Percentiles rank a stretch among this genome's conserved stretches.
Evolutionary conservation across 2,113 vertebrate genomes (phyloP).

Genomic region (Toxotes chatareus): DNA sequence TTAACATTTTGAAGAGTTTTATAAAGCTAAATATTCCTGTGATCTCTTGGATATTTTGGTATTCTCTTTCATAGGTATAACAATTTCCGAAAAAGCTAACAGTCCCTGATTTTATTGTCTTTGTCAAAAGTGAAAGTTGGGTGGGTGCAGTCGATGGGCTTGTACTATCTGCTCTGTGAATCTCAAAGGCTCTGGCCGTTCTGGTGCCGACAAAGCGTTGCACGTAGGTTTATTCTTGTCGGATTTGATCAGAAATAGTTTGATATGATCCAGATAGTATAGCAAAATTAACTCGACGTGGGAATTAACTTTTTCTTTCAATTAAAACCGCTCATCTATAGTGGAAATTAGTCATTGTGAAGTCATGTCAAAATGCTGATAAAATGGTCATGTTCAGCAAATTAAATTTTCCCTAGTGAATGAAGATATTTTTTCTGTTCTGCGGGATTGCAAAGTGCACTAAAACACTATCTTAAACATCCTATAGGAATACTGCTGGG

Average conservation of each 20-base stretch:
- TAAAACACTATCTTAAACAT: background rate
- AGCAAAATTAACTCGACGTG: background rate
- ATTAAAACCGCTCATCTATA: background rate
- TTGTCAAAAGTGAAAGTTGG: constrained; percentile 31
- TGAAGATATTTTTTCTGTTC: background rate
- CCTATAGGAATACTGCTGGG: background rate
- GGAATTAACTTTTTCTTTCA: background rate
- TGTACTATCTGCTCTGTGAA: constrained; percentile 46
- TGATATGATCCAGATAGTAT: background rate
- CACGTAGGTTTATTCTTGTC: background rate
- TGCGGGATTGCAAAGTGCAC: constrained; percentile 8
- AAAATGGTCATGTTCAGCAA: constrained; percentile 14
- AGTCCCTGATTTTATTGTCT: constrained; percentile 5
- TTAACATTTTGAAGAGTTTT: background rate
- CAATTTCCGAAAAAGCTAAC: background rate
- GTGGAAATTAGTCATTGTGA: background rate
- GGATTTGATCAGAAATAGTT: background rate
- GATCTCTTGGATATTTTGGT: background rate
- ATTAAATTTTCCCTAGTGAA: constrained; percentile 21
- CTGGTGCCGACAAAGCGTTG: constrained; percentile 9
- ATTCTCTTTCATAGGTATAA: constrained; percentile 31
- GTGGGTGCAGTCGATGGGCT: constrained; percentile 10
- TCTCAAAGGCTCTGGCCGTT: constrained; percentile 17
- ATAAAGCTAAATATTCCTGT: background rate
- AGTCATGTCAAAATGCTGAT: background rate